Conservation (phyloP, 2,797 vertebrate genomes). For the Nothura maculosa region DNA sequence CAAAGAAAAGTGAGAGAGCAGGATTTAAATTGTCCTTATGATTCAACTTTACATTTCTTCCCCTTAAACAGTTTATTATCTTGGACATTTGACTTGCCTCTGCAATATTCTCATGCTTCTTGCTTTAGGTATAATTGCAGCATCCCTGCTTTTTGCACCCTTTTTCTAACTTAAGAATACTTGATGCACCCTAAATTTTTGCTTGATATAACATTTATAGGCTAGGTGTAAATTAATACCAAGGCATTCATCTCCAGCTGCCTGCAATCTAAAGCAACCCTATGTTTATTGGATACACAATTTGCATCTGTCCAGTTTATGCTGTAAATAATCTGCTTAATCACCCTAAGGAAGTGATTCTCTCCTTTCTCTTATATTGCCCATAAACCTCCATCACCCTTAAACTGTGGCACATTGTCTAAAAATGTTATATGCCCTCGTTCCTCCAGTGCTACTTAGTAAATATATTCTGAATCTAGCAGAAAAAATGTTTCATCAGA, state of each 20-base stretch:
- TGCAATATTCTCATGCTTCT: not conserved
- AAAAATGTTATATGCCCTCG: slow-evolving; percentile 61
- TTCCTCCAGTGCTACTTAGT: slow-evolving; percentile 1
- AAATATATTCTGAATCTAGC: slow-evolving; percentile 61
- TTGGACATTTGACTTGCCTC: not conserved
- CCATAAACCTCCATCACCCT: slow-evolving; percentile 60
- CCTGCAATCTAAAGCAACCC: not conserved
- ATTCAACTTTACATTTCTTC: not conserved
- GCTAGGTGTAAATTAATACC: slow-evolving; percentile 17
- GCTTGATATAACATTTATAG: slow-evolving; percentile 1
- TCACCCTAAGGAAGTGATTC: slow-evolving; percentile 30
- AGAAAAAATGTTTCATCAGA: slow-evolving; percentile 71
- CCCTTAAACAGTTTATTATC: not conserved
- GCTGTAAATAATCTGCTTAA: slow-evolving; percentile 63
- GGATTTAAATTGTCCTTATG: not conserved
- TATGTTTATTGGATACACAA: slow-evolving; percentile 38
- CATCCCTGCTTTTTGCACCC: not conserved
- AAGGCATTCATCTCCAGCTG: slow-evolving; percentile 20
- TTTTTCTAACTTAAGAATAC: not conserved
- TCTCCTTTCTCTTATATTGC: slow-evolving; percentile 10
- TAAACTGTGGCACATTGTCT: slow-evolving; percentile 1
- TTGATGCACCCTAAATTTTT: slow-evolving; percentile 21
- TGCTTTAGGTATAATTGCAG: not conserved
- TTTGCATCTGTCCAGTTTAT: slow-evolving; percentile 48
- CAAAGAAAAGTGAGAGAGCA: not conserved